Base-by-base conservation (phyloP, 2,888 invertebrate genomes). In the Pachymerium ferrugineum region DNA sequence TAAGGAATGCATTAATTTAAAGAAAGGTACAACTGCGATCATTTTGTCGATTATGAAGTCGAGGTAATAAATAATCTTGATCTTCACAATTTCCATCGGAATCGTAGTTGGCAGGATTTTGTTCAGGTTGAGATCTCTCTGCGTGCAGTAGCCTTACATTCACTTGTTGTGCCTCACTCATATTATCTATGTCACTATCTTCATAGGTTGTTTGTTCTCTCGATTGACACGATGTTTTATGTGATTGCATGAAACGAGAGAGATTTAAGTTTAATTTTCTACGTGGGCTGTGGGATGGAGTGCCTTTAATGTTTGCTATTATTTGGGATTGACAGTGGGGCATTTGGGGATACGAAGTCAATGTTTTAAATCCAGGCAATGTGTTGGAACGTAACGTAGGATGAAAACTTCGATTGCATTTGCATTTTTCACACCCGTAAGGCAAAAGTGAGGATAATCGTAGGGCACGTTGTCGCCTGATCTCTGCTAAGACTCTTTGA, bases 241-340 rank as follows among this genome's bases (percentile, higher is more conserved):
- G 25, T 62, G 62, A 62, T 62, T 62, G 62, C 62, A 62, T 62
- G 12, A 62, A 62, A n/a, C 62, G 25, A 10, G 62, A 62, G 25
- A 62, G 6, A 62, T 62, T 62, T 25, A 62, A 28, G 28, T 62
- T 62, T 62, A 62, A n/a, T 28, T 62, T 62, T 62, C 62, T 62
- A 3, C 62, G 62, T n/a, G 62, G 62, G 28, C 62, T 62, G n/a
- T 28, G 62, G 2, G 47, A n/a, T 3, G 14, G 47, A 22, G 62
- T 62, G 10, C 28, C 25, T 62, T 62, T 62, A 28, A 28, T n/a
- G 28, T 62, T 62, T 62, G 4, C 62, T 14, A 62, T 25, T 5
- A 62, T 62, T 28, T 62, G 62, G n/a, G 62, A 62, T 62, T 62
- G 22, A 14, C 25, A 25, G 14, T 62, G 62, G 14, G 62, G 62